Percentiles rank a stretch among this genome's conserved stretches.
Conservation (phyloP, 2,113 vertebrate species). For the Dendropsophus ebraccatus region DNA sequence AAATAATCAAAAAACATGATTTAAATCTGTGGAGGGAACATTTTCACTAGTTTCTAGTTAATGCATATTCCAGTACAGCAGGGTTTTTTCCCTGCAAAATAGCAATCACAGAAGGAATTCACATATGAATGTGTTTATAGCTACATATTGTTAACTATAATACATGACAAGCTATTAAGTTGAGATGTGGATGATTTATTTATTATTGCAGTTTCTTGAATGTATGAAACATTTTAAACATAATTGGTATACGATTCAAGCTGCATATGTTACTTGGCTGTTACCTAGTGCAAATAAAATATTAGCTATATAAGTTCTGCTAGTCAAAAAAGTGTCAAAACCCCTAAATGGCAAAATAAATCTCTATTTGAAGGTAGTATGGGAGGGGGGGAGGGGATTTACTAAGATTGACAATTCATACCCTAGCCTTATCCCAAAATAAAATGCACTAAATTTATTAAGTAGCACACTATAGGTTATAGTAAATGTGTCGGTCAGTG, state of each 20-base stretch:
- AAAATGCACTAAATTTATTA: too few relatives aligned
- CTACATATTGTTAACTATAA: slow-evolving; percentile 35
- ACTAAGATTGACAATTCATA: too few relatives aligned
- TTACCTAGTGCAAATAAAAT: background rate
- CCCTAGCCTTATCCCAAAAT: too few relatives aligned
- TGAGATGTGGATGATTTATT: slow-evolving; percentile 37
- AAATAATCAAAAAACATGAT: background rate
- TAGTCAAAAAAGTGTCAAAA: background rate
- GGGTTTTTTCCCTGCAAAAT: background rate
- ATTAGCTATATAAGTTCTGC: background rate
- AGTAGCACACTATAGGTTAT: too few relatives aligned
- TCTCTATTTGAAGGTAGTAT: background rate
- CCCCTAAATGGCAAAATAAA: background rate
- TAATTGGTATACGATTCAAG: slow-evolving; percentile 8
- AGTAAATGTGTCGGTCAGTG: too few relatives aligned
- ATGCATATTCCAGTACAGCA: slow-evolving; percentile 17
- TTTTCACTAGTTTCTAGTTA: background rate
- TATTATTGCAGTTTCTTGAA: slow-evolving; percentile 36
- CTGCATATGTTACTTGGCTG: slow-evolving; percentile 14
- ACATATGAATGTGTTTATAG: slow-evolving; percentile 17
- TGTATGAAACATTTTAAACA: slow-evolving; percentile 33
- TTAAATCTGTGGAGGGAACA: background rate
- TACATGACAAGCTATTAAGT: slow-evolving; percentile 25
- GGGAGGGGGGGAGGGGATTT: too few relatives aligned
- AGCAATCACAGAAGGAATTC: slow-evolving; percentile 36